Evolutionary conservation across 1,140 invertebrate species (phyloP), one percentile per base, ranked within the genome.

Genomic region (Cyrtorhinus lividipennis): DNA sequence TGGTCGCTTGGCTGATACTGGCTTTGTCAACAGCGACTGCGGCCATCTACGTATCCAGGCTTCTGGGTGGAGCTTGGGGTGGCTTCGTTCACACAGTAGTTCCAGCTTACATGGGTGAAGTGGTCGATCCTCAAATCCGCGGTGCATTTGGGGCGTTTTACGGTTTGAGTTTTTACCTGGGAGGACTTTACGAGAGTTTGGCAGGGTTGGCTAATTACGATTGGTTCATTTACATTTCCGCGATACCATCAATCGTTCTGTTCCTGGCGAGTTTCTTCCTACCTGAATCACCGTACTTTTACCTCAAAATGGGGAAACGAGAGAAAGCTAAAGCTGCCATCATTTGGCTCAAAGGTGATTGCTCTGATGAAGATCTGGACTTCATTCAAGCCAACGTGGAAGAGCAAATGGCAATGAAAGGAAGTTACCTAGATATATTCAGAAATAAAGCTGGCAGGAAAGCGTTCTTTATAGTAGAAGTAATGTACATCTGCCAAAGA

Each of bases 61-160:
- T 67, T 10, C 30, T 71, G 10, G 46, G 57, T 69, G 90, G 90
- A 22, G 68, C 89, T 10, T 81, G 79, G 5, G 77, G 85, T 2
- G 86, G 88, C 1, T 79, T 87, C 66, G 76, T 84, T 0, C 89
- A 87, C 72, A 85, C 88, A 0, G 79, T 83, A 8, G 78, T 84
- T 1, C 81, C 82, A 0, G 76, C 83, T 65, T 84, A 83, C 66
- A 72, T 83, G 1, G 80, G 78, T 15, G 83, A 84, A 70, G 78
- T 81, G 1, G 78, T 66, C 18, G 62, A 67, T 12, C 62, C 66
- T 0, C 10, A 26, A 5, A 64, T 68, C 15, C 1, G 68, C 10
- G 68, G 67, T 12, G 62, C 1, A 10, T 5, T 67, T 0, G 88
- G 89, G 5, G 87, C 87, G 3, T 86, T 89, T 0, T 83, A 88